phyloP scores from a whole-genome alignment of 2,113 vertebrate species.

The Anthoscopus minutus region DNA sequence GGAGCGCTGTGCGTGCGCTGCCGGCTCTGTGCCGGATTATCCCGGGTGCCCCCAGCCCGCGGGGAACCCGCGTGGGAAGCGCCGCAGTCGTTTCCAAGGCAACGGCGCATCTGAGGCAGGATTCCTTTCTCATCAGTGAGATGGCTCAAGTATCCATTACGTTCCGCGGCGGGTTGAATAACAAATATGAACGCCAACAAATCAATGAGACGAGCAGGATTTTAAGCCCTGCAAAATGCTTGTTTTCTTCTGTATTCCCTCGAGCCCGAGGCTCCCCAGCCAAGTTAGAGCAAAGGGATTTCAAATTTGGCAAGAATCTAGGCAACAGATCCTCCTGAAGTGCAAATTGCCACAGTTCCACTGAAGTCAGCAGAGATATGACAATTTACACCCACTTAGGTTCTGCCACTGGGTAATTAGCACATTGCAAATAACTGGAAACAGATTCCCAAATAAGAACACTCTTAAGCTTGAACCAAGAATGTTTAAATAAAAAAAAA shows the following conservation, averaged over 20 bases:
- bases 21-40: background rate
- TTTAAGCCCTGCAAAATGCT: background rate
- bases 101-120: background rate
- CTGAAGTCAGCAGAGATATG: conserved; percentile 56
- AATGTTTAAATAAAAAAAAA: background rate
- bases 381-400: conserved; percentile 66
- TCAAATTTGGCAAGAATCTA: conserved; percentile 27
- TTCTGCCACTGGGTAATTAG: conserved; percentile 62
- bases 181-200: background rate
- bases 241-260: background rate
- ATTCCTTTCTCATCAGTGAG: background rate
- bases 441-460: conserved; percentile 46
- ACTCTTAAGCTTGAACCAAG: background rate
- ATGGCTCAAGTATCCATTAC: background rate
- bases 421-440: conserved; percentile 62
- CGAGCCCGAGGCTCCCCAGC: conserved; percentile 30
- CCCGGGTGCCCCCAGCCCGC: background rate
- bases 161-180: background rate
- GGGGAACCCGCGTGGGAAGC: background rate
- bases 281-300: conserved; percentile 31
- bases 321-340: conserved; percentile 55
- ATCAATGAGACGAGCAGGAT: background rate
- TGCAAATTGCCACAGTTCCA: conserved; percentile 55
- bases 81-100: background rate
- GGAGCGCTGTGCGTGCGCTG: background rate